Base-by-base conservation (phyloP, 2,113 vertebrate species). In the Tachycineta bicolor region DNA sequence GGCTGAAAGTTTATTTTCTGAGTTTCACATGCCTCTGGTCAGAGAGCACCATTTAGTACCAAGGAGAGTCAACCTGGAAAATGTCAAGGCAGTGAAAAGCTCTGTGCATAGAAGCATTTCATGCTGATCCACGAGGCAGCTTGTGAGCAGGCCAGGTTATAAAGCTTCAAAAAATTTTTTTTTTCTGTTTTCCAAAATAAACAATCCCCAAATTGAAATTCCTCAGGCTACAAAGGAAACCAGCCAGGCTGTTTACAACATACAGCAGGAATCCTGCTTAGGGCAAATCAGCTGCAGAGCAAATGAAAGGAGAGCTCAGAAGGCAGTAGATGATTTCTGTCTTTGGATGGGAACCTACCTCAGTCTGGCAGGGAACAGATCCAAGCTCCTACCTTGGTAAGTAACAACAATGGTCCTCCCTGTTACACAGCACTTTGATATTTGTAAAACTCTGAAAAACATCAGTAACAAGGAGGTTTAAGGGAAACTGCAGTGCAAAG, bases 261-360 rank as follows among this genome's bases (percentile, higher is more conserved):
- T 70, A n/a, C 68, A 81, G 83, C 71, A 95, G 60, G 92, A 97
- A 94, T 94, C 60, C 88, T 95, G 94, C 94, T 90, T 21, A 44
- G 47, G 88, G 93, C 93, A 92, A 81, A 74, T 56, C 95, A 95
- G 85, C 94, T 96, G 96, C 92, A 86, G 59, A 94, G 68, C 77
- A 91, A 90, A 94, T 50, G 63, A 76, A 96, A 65, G 83, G 49
- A 59, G 55, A 88, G 63, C 92, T 93, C 59, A 63, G 70, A 43
- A 93, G 59, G 50, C 46, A 50, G 74, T 2, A 41, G 59, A 63
- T 43, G 75, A 83, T 86, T 44, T 60, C 43, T 87, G 24, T 44
- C 90, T 92, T 34, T 69, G 43, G 31, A 83, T 7, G 12, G 79
- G 79, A 87, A 86, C 70, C 74, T 56, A 33, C 67, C 56, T 49